Percentiles rank a stretch among this genome's conserved stretches.
Conservation (phyloP, 1,140 invertebrate genomes). For the Eciton burchellii region DNA sequence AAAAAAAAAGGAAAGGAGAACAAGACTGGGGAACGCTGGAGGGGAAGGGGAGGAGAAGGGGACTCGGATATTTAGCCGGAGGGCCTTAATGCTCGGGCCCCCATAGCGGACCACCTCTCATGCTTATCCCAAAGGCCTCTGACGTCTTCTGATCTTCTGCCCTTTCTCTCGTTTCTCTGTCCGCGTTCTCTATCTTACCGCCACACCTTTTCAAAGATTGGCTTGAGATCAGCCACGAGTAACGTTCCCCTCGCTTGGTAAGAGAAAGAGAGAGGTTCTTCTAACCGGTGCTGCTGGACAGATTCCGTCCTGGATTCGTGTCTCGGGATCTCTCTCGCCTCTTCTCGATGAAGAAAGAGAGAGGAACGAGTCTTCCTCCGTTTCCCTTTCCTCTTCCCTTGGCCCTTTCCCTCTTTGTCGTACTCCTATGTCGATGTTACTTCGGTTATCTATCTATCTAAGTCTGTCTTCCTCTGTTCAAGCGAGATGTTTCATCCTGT, state of each 20-base stretch:
- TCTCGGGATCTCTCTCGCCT: slow-evolving; percentile 48
- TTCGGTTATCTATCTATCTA: slow-evolving; percentile 7
- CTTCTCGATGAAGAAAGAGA: slow-evolving; percentile 65
- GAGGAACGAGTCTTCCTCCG: slow-evolving; percentile 27
- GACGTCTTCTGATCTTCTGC: slow-evolving; percentile 60
- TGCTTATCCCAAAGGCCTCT: slow-evolving; percentile 56
- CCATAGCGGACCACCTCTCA: slow-evolving; percentile 52
- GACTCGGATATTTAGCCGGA: slow-evolving; percentile 12
- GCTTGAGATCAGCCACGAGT: slow-evolving; percentile 55
- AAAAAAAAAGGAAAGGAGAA: background rate
- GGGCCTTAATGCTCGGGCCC: slow-evolving; percentile 36
- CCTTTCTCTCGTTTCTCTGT: slow-evolving; percentile 50
- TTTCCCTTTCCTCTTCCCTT: slow-evolving; percentile 19
- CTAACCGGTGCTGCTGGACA: slow-evolving; percentile 69
- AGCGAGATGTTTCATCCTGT: slow-evolving; percentile 13
- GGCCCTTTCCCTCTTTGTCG: slow-evolving; percentile 14
- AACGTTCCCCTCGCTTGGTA: slow-evolving; percentile 57
- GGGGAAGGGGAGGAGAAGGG: background rate
- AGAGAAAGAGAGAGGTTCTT: slow-evolving; percentile 58
- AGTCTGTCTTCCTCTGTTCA: slow-evolving; percentile 27
- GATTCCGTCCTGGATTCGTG: slow-evolving; percentile 81
- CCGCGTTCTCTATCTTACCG: slow-evolving; percentile 58
- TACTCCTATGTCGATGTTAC: slow-evolving; percentile 5
- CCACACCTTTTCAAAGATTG: slow-evolving; percentile 71
- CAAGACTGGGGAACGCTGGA: background rate